Evolutionary conservation across 2,113 vertebrate genomes (phyloP).

Genomic region (Junco hyemalis): DNA sequence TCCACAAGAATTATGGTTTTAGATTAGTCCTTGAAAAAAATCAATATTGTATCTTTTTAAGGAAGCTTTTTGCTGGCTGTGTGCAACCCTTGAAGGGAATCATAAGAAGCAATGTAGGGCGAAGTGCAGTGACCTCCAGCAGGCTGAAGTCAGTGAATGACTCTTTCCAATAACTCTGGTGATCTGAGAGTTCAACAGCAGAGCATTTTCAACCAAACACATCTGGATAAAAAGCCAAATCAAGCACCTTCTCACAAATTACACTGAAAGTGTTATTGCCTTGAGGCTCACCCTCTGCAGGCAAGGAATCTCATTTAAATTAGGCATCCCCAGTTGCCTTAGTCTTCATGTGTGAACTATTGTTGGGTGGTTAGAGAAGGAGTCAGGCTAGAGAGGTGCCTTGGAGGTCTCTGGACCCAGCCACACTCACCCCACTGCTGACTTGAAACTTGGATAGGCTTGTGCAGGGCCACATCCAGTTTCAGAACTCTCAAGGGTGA

Average conservation of each 20-base stretch:
- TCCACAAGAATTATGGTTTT: background rate
- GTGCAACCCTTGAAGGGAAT: background rate
- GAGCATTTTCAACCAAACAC: background rate
- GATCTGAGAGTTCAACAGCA: background rate
- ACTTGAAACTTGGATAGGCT: background rate
- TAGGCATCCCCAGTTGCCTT: background rate
- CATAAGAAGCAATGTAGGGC: background rate
- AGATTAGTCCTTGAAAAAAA: background rate
- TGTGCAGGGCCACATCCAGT: background rate
- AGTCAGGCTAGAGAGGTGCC: background rate
- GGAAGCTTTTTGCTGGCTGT: background rate
- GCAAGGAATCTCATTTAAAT: background rate
- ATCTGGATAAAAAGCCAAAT: background rate
- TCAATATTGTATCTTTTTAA: background rate
- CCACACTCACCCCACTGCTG: background rate
- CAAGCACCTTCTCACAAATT: background rate
- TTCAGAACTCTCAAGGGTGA: background rate
- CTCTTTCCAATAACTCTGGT: background rate
- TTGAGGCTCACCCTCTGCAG: background rate
- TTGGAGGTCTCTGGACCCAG: background rate
- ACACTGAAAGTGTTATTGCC: background rate
- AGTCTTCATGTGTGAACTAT: accelerated
- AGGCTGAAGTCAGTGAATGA: background rate
- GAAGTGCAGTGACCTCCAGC: background rate
- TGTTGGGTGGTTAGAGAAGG: background rate